Evolutionary conservation across 2,113 vertebrate genomes (phyloP).

Genomic region (Xenopus tropicalis): DNA sequence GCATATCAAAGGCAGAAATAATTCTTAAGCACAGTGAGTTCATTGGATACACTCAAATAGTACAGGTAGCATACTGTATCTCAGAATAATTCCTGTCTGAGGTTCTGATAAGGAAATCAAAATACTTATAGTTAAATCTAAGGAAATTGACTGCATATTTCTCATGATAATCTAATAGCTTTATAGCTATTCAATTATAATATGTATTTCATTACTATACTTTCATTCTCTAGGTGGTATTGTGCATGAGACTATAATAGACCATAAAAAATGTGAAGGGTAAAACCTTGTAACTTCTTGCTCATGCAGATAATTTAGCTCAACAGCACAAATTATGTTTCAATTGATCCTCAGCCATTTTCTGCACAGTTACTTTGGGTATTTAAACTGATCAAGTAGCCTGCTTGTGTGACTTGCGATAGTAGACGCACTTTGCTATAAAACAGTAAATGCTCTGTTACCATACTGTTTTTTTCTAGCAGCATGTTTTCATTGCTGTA

Average conservation of each 20-base stretch:
- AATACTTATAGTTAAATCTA: background rate
- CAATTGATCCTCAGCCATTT: too few species aligned
- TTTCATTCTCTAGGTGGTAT: background rate
- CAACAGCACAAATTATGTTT: background rate
- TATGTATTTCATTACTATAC: background rate
- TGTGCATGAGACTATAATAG: background rate
- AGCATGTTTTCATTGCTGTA: too few species aligned
- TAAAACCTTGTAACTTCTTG: background rate
- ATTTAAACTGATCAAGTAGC: too few species aligned
- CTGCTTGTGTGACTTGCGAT: too few species aligned
- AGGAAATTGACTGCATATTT: conserved; percentile 1
- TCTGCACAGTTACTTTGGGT: too few species aligned
- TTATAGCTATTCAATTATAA: background rate
- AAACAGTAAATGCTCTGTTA: too few species aligned
- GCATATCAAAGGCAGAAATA: background rate
- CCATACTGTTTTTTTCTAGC: too few species aligned
- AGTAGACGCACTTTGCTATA: too few species aligned
- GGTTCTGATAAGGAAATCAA: background rate
- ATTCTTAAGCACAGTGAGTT: too few species aligned
- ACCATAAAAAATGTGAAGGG: background rate
- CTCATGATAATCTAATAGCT: background rate
- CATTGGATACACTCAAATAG: background rate
- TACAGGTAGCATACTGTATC: background rate
- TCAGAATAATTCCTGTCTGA: background rate
- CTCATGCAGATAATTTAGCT: background rate